Evolutionary conservation across 2,113 vertebrate species (phyloP), one percentile per base, ranked within the genome.

Genomic region (Triplophysa rosa): DNA sequence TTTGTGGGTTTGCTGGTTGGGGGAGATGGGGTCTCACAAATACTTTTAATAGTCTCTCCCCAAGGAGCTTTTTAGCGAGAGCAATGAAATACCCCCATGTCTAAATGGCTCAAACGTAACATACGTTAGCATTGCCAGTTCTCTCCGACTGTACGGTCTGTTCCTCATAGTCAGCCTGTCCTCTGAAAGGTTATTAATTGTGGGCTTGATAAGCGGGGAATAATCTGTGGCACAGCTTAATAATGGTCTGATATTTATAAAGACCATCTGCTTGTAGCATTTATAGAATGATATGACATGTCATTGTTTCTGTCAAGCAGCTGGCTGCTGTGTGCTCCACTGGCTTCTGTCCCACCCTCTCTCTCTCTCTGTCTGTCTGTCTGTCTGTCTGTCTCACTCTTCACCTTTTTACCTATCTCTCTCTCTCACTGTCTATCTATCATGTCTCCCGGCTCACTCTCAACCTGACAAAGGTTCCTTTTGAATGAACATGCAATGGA

Each of bases 271-370:
- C 77, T 42, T 1, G 69, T 17, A 86, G 88, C 92, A 92, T 93
- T 92, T 93, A 92, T 92, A 92, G 92, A 91, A 90, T 83, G 80
- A 93, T 90, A 89, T 91, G 87, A 89, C 89, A 93, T 92, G 87
- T 93, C 86, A 91, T 89, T 87, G 86, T 88, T 90, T 91, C 88
- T 91, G 91, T 91, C 89, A 87, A 89, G 87, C 92, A 92, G 91
- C 90, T 91, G 92, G 91, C 88, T 90, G 91, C 87, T 16, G 84
- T 82, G 82, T 86, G 59, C 85, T 85, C 89, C 89, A 88, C 89
- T 94, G 92, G 91, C 87, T 86, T 29, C 67, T 77, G 85, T 84
- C 87, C 87, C 78, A 84, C 80, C 61, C 84, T 73, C 40, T 73
- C 26, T 79, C 33, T 71, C 58, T 63, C 17, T 65, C 54, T 77